Base-by-base conservation (phyloP, 2,888 invertebrate genomes). In the Agapetus fuscipes region DNA sequence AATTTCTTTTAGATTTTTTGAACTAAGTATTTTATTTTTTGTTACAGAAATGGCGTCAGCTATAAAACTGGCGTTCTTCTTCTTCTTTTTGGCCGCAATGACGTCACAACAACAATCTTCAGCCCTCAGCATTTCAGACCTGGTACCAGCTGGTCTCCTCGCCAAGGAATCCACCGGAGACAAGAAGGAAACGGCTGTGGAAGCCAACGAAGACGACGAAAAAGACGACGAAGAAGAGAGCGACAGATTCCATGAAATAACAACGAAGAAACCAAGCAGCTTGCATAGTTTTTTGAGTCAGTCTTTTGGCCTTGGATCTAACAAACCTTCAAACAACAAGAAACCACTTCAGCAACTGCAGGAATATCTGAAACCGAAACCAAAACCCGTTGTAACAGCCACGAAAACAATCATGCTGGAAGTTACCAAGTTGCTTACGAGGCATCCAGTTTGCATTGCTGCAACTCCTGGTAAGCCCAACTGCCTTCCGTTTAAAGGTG, bases 401-500 rank as follows among this genome's bases (percentile, higher is more conserved):
- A 46, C 41, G 6, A 43, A 41, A 31, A 44, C 43, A 3, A 6
- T 40, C 6, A 31, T 31, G 13, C 11, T 46, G n/a, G 39, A 43
- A 31, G 43, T 46, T 3, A 46, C 46, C 3, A 41, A 34, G 27
- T 15, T 31, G 5, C 7, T 46, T 2, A 39, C 30, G 1, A 31
- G 34, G 16, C 38, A 46, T 30, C 46, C 46, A 14, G 36, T 46
- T n/a, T 46, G 46, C 26, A 30, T 46, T n/a, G 39, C 40, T 4
- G 30, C 33, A 3, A 10, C 12, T 5, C 26, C 17, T 2, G 32
- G 20, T 6, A 41, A 29, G 12, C 41, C 38, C 3, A 7, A 17
- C 2, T 45, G 45, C 17, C 12, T 29, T 3, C 7, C 17, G 12
- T 7, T 5, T 0, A 6, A 13, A 3, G 16, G 20, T 3, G 7